Percentiles rank a stretch among this genome's conserved stretches.
Conservation (phyloP, 2,113 vertebrate genomes). For the Clarias batrachus region DNA sequence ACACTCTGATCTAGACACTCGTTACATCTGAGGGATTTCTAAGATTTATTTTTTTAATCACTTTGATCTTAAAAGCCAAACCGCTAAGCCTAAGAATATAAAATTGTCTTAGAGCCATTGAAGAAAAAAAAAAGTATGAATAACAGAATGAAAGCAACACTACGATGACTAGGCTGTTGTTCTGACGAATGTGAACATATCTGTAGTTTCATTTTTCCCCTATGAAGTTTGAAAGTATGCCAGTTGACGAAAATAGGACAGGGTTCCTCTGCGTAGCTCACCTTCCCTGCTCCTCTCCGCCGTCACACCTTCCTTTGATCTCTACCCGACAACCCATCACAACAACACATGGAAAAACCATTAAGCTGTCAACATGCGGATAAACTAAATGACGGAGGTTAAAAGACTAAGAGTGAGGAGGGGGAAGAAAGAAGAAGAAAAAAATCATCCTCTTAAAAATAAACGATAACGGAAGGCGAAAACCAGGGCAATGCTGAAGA, state of each 20-base stretch:
- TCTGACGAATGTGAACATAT: neutral
- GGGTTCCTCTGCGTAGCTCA: conserved; percentile 40
- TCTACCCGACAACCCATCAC: conserved; percentile 53
- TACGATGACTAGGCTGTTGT: neutral
- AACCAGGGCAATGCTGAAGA: conserved; percentile 48
- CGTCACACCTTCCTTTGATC: conserved; percentile 61
- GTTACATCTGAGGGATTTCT: neutral
- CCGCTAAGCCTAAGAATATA: neutral
- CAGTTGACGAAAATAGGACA: conserved; percentile 27
- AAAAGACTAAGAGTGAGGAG: conserved; percentile 19
- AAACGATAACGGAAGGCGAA: conserved; percentile 47
- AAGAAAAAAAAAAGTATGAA: neutral
- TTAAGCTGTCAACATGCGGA: conserved; percentile 56
- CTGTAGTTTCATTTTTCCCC: neutral
- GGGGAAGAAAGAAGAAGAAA: neutral
- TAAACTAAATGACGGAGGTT: conserved; percentile 46
- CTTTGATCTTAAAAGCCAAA: conserved; percentile 6
- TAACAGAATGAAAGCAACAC: neutral
- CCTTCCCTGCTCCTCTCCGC: conserved; percentile 44
- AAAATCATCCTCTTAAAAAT: conserved; percentile 36
- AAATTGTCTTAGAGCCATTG: neutral
- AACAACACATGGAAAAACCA: conserved; percentile 58
- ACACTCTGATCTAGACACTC: conserved; percentile 28
- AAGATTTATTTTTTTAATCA: neutral
- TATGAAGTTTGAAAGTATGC: conserved; percentile 12